phyloP scores from a whole-genome alignment of 2,888 invertebrate species.

The Rotaria sp. region DNA sequence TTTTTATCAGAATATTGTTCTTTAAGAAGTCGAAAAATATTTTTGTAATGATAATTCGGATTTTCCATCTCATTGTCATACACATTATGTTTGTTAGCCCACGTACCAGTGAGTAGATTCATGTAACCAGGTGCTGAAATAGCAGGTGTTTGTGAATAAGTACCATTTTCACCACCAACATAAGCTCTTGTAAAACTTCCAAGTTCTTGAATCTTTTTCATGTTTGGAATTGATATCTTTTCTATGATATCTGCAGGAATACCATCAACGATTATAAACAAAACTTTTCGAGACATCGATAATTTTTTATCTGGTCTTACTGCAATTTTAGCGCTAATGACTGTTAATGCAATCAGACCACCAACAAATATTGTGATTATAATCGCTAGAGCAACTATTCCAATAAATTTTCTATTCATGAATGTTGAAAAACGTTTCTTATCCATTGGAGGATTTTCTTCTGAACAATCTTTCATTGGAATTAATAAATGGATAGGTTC shows the following conservation, averaged over 20 bases:
- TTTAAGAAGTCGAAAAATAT: conserved; percentile 6
- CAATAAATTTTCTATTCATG: no score
- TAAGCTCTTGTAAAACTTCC: not conserved
- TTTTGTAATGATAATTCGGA: not conserved
- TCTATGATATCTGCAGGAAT: not conserved
- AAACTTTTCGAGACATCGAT: not conserved
- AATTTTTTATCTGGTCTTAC: no score
- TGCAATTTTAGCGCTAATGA: no score
- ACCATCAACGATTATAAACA: not conserved
- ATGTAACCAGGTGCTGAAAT: not conserved
- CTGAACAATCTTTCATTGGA: no score
- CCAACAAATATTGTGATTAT: no score
- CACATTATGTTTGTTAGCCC: not conserved
- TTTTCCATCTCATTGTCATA: not conserved
- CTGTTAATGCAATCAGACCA: no score
- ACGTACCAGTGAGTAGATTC: not conserved
- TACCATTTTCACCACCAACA: not conserved
- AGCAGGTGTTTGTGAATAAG: not conserved
- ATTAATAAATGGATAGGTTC: no score
- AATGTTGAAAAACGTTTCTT: no score
- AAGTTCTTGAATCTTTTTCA: not conserved
- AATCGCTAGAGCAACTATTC: no score
- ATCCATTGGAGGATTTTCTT: no score
- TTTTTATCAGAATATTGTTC: not conserved
- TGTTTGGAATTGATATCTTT: not conserved